Conservation (phyloP, 2,113 vertebrate genomes). For the Gopherus flavomarginatus region DNA sequence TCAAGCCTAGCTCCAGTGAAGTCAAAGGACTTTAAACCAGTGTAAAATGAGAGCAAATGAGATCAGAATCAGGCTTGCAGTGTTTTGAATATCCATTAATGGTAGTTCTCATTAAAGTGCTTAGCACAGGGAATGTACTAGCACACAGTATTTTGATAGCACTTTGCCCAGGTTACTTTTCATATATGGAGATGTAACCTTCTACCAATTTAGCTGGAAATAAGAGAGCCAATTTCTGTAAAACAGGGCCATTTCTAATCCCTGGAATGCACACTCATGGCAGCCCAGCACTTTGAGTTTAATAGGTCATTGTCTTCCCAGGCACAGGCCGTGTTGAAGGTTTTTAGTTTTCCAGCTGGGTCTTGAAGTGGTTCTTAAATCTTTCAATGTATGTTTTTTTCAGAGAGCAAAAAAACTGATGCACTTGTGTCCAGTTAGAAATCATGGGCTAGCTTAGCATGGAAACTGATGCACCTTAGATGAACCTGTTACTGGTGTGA, state of each 20-base stretch:
- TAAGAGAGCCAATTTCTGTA: constrained; percentile 20
- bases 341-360: not conserved
- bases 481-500: not conserved
- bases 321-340: not conserved
- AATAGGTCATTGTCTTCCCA: not conserved
- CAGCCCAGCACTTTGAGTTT: rapidly evolving
- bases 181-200: not conserved
- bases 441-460: not conserved
- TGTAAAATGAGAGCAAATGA: not conserved
- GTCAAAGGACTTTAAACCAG: not conserved
- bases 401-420: not conserved
- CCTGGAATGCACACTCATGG: not conserved
- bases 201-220: constrained; percentile 5
- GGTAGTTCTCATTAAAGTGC: not conserved
- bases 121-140: not conserved
- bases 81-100: not conserved
- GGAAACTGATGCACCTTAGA: not conserved
- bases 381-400: not conserved
- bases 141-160: not conserved
- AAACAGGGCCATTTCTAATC: not conserved
- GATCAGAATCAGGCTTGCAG: not conserved
- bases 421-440: not conserved
- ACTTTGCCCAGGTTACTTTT: not conserved
- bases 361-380: constrained; percentile 16
- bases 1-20: not conserved